A percentile compares a stretch with the other conserved stretches of the same genome.
phyloP scores from a whole-genome alignment of 2,888 invertebrate genomes.

The Cheilosia vernalis region DNA sequence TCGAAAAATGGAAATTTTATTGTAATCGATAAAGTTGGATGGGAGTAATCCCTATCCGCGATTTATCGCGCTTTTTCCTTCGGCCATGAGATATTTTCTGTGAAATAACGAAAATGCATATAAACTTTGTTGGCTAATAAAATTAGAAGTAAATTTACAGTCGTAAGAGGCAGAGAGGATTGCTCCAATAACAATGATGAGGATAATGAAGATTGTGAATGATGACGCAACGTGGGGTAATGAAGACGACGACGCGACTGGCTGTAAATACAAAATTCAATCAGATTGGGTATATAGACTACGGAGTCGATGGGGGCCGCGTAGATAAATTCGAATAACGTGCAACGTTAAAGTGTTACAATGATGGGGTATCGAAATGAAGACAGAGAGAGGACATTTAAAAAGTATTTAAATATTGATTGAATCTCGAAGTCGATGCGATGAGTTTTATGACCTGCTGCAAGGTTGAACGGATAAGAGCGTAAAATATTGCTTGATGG shows the following conservation, averaged over 20 bases:
- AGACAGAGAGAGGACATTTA: background rate
- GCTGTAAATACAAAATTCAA: conserved; percentile 45
- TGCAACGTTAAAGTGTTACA: conserved; percentile 24
- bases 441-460: conserved; percentile 16
- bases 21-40: conserved; percentile 64
- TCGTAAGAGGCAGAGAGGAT: conserved; percentile 22
- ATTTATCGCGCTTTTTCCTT: conserved; percentile 26
- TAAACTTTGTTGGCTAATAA: conserved; percentile 66
- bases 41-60: conserved; percentile 35
- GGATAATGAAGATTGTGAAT: conserved; percentile 54
- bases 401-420: conserved; percentile 36
- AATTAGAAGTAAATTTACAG: conserved; percentile 58
- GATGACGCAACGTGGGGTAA: conserved; percentile 12
- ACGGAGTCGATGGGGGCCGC: background rate
- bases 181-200: conserved; percentile 40
- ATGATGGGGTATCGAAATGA: background rate
- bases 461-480: background rate
- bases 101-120: conserved; percentile 61
- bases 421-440: background rate
- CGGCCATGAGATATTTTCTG: conserved; percentile 40
- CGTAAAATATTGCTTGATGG: background rate
- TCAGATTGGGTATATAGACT: conserved; percentile 1
- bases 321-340: conserved; percentile 22
- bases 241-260: conserved; percentile 18
- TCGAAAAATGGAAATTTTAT: conserved; percentile 62